Percentiles rank a stretch among this genome's conserved stretches.
Conservation (phyloP, 2,113 vertebrate genomes). For the Crotalus tigris region DNA sequence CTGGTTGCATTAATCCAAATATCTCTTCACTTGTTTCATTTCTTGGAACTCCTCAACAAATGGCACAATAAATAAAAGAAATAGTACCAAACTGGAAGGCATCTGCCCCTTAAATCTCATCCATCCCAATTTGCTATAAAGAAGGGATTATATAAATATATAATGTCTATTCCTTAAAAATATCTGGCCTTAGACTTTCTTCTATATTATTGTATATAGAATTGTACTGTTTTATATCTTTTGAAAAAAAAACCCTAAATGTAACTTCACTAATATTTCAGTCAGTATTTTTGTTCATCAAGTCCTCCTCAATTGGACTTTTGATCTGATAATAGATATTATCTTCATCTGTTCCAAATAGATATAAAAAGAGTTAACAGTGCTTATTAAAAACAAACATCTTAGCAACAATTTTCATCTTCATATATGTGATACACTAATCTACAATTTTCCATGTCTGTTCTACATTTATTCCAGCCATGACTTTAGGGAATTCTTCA, state of each 20-base stretch:
- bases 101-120: neutral
- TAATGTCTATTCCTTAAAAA: neutral
- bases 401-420: neutral
- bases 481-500: neutral
- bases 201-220: neutral
- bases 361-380: neutral
- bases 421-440: neutral
- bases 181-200: neutral
- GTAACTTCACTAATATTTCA: neutral
- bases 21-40: neutral
- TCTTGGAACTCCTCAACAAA: neutral
- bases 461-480: conserved; percentile 36
- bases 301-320: neutral
- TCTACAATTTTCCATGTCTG: neutral
- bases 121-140: neutral
- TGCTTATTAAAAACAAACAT: neutral
- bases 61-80: neutral
- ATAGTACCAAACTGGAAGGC: neutral
- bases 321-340: neutral
- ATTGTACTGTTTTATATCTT: neutral
- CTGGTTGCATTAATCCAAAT: neutral
- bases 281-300: neutral
- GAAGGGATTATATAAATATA: neutral
- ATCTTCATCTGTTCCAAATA: neutral
- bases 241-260: neutral